Conservation (phyloP, 2,797 vertebrate species). For the Zalophus californianus region DNA sequence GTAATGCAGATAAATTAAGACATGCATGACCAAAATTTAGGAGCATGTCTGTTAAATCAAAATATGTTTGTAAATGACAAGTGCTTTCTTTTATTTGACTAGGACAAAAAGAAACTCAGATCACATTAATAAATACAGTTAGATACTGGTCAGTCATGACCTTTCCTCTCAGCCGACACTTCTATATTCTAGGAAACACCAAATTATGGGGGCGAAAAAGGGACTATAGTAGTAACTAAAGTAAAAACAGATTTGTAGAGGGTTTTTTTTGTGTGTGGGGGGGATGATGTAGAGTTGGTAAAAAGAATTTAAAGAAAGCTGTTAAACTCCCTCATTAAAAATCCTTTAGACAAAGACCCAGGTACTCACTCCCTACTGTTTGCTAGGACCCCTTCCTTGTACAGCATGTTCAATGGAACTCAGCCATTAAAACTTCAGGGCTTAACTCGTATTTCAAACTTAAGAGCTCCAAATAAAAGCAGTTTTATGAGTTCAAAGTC, state of each 20-base stretch:
- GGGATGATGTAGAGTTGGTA: neutral
- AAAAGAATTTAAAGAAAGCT: conserved; percentile 6
- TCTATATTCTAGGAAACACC: neutral
- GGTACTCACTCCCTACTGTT: too few species aligned
- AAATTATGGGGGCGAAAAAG: neutral
- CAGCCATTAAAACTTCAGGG: neutral
- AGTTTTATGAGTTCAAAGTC: conserved; percentile 5
- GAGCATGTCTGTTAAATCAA: neutral
- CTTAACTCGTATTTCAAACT: conserved; percentile 10
- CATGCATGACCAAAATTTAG: neutral
- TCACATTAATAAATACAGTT: neutral
- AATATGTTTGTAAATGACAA: neutral
- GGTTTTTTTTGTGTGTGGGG: neutral
- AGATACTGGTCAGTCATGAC: neutral
- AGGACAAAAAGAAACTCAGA: neutral
- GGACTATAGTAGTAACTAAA: neutral
- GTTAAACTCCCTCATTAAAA: neutral
- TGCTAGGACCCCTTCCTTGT: neutral
- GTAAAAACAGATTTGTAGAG: neutral
- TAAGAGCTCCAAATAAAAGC: neutral
- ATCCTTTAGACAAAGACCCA: neutral
- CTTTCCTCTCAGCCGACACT: neutral
- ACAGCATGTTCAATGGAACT: neutral
- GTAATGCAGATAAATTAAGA: neutral
- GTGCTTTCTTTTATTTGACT: neutral